Evolutionary conservation across 92 coral and sea anemone species (phyloP), one percentile per base, ranked within the genome.

Genomic region (Epizoanthus ramosus): DNA sequence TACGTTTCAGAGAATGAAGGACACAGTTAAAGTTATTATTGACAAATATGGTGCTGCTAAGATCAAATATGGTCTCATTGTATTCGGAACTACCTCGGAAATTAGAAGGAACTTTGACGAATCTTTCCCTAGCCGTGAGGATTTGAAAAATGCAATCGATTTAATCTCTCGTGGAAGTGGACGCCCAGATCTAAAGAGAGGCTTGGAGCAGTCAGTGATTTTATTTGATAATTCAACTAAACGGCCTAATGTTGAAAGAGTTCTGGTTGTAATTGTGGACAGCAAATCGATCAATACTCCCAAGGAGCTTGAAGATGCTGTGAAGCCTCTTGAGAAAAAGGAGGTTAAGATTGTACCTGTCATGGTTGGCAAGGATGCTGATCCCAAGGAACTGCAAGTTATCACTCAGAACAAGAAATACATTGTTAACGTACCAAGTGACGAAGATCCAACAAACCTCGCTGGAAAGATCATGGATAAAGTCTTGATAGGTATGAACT

Each of bases 341-440:
- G 87, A 96, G 19, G 95, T 93, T 14, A 91, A 90, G 70, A 84
- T 95, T 19, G 88, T 95, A 3, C 95, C 98, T 9, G 94, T 95
- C n/a, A 88, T 89, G 3, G 72, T 95, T 33, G 93, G 97, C 22
- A 86, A 80, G 24, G 83, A 83, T 79, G 92, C 85, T 56, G 83
- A 87, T 77, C 28, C 50, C 14, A 82, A 41, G 24, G 93, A 92
- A 53, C 83, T 92, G 12, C 79, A 59, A 19, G 58, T 80, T 10
- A 64, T 90, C 18, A 87, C 98, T 58, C 73, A 86, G 8, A 83
- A 89, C 50, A 93, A 91, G 59, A 80, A 71, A 25, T 77, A 88
- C 61, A 74, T 90, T 33, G 87, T 88, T 9, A 77, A 87, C 21
- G 79, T 87, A 60, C 83, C 80, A 15, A 64, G 71, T 15, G 94